Evolutionary conservation across 2,888 invertebrate genomes (phyloP).

Genomic region (Nephrotoma flavescens): DNA sequence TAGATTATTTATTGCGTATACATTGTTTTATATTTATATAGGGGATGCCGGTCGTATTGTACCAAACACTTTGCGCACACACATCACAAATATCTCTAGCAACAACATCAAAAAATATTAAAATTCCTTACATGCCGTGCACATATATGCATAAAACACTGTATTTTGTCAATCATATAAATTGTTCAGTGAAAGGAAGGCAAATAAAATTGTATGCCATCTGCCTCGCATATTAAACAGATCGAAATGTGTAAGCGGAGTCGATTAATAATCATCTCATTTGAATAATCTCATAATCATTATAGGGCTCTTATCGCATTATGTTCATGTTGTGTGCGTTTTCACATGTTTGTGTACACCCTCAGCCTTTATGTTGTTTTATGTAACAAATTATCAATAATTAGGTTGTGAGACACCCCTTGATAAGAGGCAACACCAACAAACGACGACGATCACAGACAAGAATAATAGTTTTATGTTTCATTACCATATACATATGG

Average conservation of each 20-base stretch:
- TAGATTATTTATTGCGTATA: neutral
- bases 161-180: neutral
- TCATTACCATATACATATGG: neutral
- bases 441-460: neutral
- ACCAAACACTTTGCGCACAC: neutral
- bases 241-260: neutral
- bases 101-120: neutral
- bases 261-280: neutral
- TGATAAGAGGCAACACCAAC: neutral
- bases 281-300: neutral
- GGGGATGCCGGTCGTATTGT: neutral
- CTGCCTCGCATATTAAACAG: neutral
- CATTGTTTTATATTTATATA: neutral
- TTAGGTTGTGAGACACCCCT: neutral
- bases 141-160: neutral
- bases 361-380: neutral
- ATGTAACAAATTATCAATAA: neutral
- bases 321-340: neutral
- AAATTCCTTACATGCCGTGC: neutral
- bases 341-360: neutral
- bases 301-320: neutral
- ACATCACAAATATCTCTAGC: neutral
- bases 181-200: neutral
- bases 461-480: neutral
- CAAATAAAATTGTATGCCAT: neutral